Base-by-base conservation (phyloP, 2,888 invertebrate species). In the Zygogramma bicolorata region DNA sequence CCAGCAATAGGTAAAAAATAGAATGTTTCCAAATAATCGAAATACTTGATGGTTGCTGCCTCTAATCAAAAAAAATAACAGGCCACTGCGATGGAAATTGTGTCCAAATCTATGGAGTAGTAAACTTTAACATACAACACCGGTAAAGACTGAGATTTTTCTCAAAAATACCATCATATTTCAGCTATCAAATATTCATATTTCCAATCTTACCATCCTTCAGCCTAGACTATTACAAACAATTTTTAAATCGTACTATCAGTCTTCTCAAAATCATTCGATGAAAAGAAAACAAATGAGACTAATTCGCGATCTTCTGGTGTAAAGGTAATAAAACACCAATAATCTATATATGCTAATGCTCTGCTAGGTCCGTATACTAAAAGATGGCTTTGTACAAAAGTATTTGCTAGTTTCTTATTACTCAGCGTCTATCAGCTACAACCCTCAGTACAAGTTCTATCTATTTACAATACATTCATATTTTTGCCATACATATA, bases 381-480 rank as follows among this genome's bases (percentile, higher is more conserved):
- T 82, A 81, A 81, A 81, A 76, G 77, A 78, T 81, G 80, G 80
- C 79, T 82, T 81, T 82, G 81, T 82, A 83, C 82, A 83, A 81
- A 81, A 81, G 79, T 80, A 76, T 79, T 77, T 70, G 71, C 76
- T 79, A 79, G 68, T 68, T 74, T 78, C 61, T 74, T 78, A 75
- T 76, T 79, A 80, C 78, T 77, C 75, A 60, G 75, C 77, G 72
- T 74, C 78, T 78, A 80, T 77, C 75, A 71, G 75, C 75, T 80
- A 78, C 63, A 75, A 62, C 57, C 70, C 75, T 78, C 79, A 79
- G 77, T 81, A 80, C 79, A 78, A 78, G 77, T 73, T 77, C 75
- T 78, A 77, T 79, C 69, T 76, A 53, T 53, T 53, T 53, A 53
- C 53, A 53, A 25, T 53, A 53, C 53, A 53, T 27, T 53, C 22